A percentile compares a stretch with the other conserved stretches of the same genome.
These are phyloP conservation scores for Buteo buteo DNA, from an alignment of 2,113 vertebrate species.

Conservation along the genomic window DNA sequence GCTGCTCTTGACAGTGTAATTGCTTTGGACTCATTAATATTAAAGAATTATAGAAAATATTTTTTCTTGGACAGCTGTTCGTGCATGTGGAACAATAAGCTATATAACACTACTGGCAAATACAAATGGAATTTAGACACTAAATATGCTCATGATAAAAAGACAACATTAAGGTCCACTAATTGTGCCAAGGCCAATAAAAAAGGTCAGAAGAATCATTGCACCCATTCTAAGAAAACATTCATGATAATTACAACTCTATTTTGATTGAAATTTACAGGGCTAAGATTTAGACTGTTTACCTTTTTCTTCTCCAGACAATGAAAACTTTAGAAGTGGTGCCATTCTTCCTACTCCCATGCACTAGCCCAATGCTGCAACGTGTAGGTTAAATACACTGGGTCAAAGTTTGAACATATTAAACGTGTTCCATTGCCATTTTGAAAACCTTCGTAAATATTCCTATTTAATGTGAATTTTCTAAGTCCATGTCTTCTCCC, in stretches of 20 bases:
- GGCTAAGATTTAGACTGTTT: background rate
- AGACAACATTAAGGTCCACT: background rate
- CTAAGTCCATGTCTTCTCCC: background rate
- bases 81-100: conserved; percentile 34
- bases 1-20: conserved; percentile 49
- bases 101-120: background rate
- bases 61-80: conserved; percentile 51
- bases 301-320: background rate
- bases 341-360: background rate
- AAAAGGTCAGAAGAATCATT: background rate
- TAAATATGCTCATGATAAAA: background rate
- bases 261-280: background rate
- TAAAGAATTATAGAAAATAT: conserved; percentile 44
- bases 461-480: background rate
- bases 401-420: background rate
- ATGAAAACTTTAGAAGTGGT: background rate
- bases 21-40: conserved; percentile 56
- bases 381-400: background rate
- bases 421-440: background rate
- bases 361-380: background rate
- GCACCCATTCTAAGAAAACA: background rate
- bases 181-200: background rate
- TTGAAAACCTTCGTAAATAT: background rate
- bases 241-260: background rate
- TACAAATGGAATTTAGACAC: background rate